Conservation (phyloP, 2,113 vertebrate genomes). For the Montifringilla adamsi region DNA sequence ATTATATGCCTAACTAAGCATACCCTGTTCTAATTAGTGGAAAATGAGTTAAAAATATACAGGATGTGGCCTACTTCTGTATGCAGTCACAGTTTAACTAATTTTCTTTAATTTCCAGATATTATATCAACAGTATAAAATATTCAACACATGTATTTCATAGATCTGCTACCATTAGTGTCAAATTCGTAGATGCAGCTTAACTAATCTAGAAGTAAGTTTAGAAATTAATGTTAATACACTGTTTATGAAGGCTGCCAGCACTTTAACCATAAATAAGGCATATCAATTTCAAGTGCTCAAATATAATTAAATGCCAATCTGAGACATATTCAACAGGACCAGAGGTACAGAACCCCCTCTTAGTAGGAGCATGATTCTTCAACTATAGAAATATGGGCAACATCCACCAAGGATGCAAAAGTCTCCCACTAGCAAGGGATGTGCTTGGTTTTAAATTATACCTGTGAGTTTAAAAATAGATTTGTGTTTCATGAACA, state of each 20-base stretch:
- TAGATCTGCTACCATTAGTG: slow-evolving; percentile 15
- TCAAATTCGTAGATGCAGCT: slow-evolving; percentile 7
- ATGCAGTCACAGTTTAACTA: neutral
- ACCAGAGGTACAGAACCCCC: neutral
- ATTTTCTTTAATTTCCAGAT: slow-evolving; percentile 54
- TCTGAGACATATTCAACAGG: neutral
- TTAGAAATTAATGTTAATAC: slow-evolving; percentile 37
- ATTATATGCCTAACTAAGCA: slow-evolving; percentile 56
- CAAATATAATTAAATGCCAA: neutral
- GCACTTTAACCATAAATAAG: neutral
- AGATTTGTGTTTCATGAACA: neutral
- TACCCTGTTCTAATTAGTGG: slow-evolving; percentile 31
- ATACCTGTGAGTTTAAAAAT: neutral
- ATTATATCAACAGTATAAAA: slow-evolving; percentile 35
- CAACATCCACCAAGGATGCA: neutral
- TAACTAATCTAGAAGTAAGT: slow-evolving; percentile 13
- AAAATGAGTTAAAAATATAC: slow-evolving; percentile 57
- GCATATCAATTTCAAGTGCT: neutral
- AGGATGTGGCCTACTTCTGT: slow-evolving; percentile 36
- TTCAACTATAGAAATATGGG: neutral
- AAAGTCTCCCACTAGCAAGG: neutral
- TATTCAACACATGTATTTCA: slow-evolving; percentile 26
- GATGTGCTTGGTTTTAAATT: neutral
- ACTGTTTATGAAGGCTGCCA: neutral
- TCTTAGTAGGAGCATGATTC: neutral